Evolutionary conservation across 2,797 vertebrate genomes (phyloP).

Genomic region (Bryconaethiops microstoma): DNA sequence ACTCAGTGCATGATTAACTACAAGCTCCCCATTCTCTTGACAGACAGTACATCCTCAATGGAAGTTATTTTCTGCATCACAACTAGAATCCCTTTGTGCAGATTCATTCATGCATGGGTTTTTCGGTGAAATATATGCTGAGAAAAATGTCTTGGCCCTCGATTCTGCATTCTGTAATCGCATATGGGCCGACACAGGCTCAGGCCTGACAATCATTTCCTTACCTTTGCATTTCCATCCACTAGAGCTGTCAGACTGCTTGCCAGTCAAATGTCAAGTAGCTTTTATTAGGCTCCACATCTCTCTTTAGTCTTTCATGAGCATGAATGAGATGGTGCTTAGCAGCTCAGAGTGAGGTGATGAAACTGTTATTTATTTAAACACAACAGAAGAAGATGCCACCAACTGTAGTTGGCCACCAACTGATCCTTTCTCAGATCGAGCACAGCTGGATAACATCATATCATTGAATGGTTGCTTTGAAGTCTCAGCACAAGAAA

Average conservation of each 20-base stretch:
- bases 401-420: not conserved
- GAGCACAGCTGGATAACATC: not conserved
- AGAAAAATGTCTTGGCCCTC: not conserved
- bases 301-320: not conserved
- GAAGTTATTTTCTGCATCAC: not conserved
- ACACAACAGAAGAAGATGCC: not conserved
- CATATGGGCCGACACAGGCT: not conserved
- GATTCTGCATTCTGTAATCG: not conserved
- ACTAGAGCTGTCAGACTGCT: not conserved
- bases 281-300: not conserved
- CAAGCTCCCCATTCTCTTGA: not conserved
- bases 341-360: not conserved
- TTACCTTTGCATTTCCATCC: not conserved
- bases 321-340: not conserved
- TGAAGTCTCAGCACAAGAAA: not conserved
- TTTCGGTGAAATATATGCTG: not conserved
- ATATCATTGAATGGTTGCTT: not conserved
- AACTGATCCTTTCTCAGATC: not conserved
- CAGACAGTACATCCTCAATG: not conserved
- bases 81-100: not conserved
- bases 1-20: not conserved
- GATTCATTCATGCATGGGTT: not conserved
- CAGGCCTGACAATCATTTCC: slow-evolving; percentile 5
- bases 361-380: not conserved
- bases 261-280: not conserved